Percentiles rank a stretch among this genome's conserved stretches.
Conservation (phyloP, 2,113 vertebrate genomes). For the Nothobranchius kuhntae region DNA sequence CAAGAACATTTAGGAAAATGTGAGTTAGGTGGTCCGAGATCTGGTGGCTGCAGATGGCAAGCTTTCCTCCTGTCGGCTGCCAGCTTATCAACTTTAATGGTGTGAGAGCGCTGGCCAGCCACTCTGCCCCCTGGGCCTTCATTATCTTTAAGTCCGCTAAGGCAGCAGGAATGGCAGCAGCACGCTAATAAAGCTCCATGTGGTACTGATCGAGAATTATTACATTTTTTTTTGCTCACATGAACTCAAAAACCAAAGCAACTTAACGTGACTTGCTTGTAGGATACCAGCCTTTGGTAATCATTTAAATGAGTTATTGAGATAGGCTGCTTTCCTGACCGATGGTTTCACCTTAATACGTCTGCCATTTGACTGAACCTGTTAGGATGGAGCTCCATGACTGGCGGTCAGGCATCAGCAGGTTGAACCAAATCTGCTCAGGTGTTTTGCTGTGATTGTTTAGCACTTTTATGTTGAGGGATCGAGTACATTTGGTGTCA, state of each 20-base stretch:
- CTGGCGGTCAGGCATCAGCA: conserved; percentile 63
- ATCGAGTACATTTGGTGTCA: conserved; percentile 41
- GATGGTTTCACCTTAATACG: not conserved
- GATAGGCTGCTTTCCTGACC: conserved; percentile 14
- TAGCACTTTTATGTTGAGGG: conserved; percentile 60
- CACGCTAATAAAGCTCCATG: conserved; percentile 67
- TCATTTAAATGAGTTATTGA: not conserved
- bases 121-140: conserved; percentile 52
- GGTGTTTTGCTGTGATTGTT: conserved; percentile 57
- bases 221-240: conserved; percentile 38
- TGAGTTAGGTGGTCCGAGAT: conserved; percentile 60
- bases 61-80: conserved; percentile 54
- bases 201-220: conserved; percentile 68
- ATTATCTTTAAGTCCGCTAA: conserved; percentile 54
- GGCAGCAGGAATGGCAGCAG: conserved; percentile 48
- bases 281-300: conserved; percentile 9
- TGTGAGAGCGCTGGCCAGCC: conserved; percentile 60
- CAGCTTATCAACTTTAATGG: conserved; percentile 71
- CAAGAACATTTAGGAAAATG: conserved; percentile 64
- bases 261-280: conserved; percentile 5
- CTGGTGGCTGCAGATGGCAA: conserved; percentile 59
- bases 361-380: conserved; percentile 16
- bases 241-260: conserved; percentile 37
- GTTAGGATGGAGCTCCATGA: conserved; percentile 51
- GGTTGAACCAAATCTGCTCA: conserved; percentile 66